Base-by-base conservation (phyloP, 1,140 invertebrate species). In the Ceratosolen solmsi region DNA sequence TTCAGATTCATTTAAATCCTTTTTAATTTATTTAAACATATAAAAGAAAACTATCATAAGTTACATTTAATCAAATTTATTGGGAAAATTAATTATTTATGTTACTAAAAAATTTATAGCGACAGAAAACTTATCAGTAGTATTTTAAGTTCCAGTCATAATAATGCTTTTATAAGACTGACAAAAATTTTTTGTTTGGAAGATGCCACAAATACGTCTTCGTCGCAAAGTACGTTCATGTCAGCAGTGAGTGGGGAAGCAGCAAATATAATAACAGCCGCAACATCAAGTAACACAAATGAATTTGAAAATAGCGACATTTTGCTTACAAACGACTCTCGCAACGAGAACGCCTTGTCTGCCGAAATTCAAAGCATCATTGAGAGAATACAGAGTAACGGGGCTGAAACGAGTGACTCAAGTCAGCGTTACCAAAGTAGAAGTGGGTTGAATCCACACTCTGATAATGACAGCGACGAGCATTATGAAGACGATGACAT, bases 351-450 rank as follows among this genome's bases (percentile, higher is more conserved):
- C 25, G 60, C 80, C 22, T 51, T 79, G 9, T 71, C 58, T 2
- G 83, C 82, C 63, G 87, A 89, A 58, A 82, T 89, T 13, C 86
- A 87, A 38, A 87, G 84, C 75, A 87, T 89, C n/a, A 84, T 88
- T 25, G 85, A 86, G 30, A 84, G 86, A 65, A 86, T 87, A 13
- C 85, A 86, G n/a, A 87, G 68, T 49, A 87, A 82, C 36, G 83
- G 58, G 20, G 82, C 25, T 0, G 25, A 22, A 15, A 76, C 33
- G 46, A 71, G 22, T 73, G 84, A 86, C 25, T 51, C 71, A 38
- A 77, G 58, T 58, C 72, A 71, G 36, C 77, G 80, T 22, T 82
- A 83, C 15, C 70, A 74, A 54, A 79, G 25, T 27, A 63, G 58
- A 56, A 79, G 73, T 51, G 54, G 77, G 20, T 17, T 15, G 0